Conservation (phyloP, 2,113 vertebrate species). For the Lonchura striata region DNA sequence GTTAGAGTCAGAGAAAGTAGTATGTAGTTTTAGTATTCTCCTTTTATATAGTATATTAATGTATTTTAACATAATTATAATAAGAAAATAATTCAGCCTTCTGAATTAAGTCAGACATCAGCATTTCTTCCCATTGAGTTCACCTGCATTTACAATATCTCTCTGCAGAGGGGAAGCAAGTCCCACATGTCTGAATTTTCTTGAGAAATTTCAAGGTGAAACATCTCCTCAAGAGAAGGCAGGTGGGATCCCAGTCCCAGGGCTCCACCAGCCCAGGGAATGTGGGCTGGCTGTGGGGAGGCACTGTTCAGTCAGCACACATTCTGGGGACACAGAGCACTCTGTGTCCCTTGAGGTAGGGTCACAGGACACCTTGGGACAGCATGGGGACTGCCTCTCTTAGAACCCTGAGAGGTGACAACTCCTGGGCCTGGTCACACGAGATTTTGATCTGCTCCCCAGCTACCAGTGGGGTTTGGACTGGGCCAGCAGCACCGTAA, state of each 20-base stretch:
- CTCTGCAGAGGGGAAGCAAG: background rate
- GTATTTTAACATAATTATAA: no score
- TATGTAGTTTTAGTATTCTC: no score
- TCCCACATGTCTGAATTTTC: background rate
- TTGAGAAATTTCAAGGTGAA: background rate
- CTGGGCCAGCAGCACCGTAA: background rate
- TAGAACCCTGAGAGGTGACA: background rate
- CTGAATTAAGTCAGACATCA: no score
- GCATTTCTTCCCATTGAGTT: no score
- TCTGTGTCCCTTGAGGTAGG: background rate
- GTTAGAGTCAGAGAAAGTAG: no score
- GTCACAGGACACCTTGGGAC: background rate
- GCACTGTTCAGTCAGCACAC: background rate
- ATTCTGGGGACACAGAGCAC: background rate
- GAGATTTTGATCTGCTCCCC: background rate
- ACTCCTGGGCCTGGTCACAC: background rate
- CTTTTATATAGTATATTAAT: no score
- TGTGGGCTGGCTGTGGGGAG: background rate
- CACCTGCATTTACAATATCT: no score
- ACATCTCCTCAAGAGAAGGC: background rate
- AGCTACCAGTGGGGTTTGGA: background rate
- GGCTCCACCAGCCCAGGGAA: background rate
- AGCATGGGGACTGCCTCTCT: background rate
- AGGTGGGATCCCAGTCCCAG: background rate
- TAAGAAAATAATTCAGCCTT: no score